Evolutionary conservation across 2,113 vertebrate species (phyloP).

Genomic region (Pseudois nayaur): DNA sequence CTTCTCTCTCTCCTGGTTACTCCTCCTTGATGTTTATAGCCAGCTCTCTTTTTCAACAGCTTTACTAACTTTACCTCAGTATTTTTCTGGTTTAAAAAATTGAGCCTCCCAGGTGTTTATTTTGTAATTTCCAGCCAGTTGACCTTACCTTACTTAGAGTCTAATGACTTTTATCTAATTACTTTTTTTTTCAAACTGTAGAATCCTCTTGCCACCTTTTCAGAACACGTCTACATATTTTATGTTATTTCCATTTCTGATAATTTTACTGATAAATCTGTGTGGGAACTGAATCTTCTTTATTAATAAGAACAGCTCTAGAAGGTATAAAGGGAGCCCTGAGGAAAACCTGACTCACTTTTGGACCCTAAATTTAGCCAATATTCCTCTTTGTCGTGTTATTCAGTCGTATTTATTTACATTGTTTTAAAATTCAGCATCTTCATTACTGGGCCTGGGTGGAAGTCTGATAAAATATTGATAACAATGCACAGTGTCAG

Average conservation of each 20-base stretch:
- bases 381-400: neutral
- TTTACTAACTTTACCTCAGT: neutral
- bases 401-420: neutral
- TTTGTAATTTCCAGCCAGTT: neutral
- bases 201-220: neutral
- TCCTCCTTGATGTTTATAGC: neutral
- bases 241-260: slow-evolving; percentile 25
- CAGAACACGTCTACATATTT: neutral
- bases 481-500: neutral
- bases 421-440: slow-evolving; percentile 29
- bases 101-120: neutral
- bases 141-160: neutral
- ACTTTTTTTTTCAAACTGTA: neutral
- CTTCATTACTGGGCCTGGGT: neutral
- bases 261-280: neutral
- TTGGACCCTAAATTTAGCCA: neutral
- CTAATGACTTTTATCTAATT: neutral
- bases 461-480: neutral
- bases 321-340: neutral
- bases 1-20: neutral
- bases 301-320: neutral
- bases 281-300: neutral
- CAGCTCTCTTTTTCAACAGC: neutral
- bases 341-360: neutral
- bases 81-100: neutral